phyloP scores from a whole-genome alignment of 1,140 invertebrate species.

The Drosophila nigrodunni region DNA sequence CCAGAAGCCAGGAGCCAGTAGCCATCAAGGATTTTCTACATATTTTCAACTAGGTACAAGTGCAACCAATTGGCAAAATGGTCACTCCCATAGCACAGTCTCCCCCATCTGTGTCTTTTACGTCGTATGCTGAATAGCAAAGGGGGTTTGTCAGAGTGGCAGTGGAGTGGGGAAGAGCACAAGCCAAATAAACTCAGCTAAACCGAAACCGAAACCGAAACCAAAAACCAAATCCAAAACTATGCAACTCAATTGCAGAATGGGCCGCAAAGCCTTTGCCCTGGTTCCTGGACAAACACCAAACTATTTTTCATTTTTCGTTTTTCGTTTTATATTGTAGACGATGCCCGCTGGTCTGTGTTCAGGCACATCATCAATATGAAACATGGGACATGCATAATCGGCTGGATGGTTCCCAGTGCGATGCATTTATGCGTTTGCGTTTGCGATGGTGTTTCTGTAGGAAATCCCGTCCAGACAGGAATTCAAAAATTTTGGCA shows the following conservation, averaged over 20 bases:
- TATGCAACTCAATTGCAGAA: slow-evolving; percentile 61
- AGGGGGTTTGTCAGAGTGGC: neutral
- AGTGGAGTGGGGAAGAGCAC: neutral
- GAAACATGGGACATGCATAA: slow-evolving; percentile 77
- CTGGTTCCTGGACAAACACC: slow-evolving; percentile 1
- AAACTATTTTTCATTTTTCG: slow-evolving; percentile 54
- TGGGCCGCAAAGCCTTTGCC: slow-evolving; percentile 7
- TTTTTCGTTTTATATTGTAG: slow-evolving; percentile 63
- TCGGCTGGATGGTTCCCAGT: slow-evolving; percentile 70
- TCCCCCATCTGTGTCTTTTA: neutral
- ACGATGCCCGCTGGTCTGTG: slow-evolving; percentile 8
- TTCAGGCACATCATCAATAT: slow-evolving; percentile 66
- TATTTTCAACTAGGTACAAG: slow-evolving; percentile 39
- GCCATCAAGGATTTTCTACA: slow-evolving; percentile 2
- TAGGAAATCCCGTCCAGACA: slow-evolving; percentile 78
- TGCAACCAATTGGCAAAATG: slow-evolving; percentile 77
- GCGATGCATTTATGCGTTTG: slow-evolving; percentile 67
- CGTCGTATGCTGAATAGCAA: neutral
- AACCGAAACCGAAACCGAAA: slow-evolving; percentile 33
- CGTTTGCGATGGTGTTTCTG: slow-evolving; percentile 3
- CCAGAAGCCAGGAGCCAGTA: slow-evolving; percentile 5
- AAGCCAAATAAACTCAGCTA: slow-evolving; percentile 59
- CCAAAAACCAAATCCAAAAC: slow-evolving; percentile 58
- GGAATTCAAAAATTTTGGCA: slow-evolving; percentile 64
- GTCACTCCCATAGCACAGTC: slow-evolving; percentile 19